These are phyloP conservation scores for Lophochroa leadbeateri DNA, from an alignment of 2,113 vertebrate genomes.

Conservation along the genomic window DNA sequence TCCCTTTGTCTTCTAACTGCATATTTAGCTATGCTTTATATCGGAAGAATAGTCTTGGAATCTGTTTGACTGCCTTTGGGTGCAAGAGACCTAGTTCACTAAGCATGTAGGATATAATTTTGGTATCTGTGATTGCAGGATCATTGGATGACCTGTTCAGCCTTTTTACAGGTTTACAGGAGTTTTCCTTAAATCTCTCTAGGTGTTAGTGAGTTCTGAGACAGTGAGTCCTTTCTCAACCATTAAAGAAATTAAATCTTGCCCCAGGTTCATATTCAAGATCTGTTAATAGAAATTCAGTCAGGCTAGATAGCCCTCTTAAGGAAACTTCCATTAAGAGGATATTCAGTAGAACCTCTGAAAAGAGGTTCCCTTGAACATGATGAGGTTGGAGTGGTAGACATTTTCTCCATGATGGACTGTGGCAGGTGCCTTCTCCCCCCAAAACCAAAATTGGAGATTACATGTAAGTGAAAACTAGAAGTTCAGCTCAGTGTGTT, in stretches of 20 bases:
- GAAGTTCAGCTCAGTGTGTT: background rate
- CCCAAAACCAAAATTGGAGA: background rate
- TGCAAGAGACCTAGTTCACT: background rate
- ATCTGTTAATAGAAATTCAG: background rate
- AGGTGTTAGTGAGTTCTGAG: background rate
- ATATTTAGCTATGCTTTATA: background rate
- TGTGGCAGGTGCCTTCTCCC: background rate
- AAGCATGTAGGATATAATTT: background rate
- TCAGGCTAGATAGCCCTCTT: background rate
- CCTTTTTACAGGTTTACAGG: background rate
- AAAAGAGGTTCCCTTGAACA: background rate
- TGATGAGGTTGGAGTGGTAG: background rate
- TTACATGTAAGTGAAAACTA: background rate
- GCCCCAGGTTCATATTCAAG: background rate
- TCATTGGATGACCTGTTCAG: background rate
- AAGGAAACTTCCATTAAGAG: background rate
- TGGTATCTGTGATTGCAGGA: background rate
- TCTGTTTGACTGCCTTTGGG: background rate
- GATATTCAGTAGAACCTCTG: background rate
- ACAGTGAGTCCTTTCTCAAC: background rate
- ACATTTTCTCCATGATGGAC: background rate
- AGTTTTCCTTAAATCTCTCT: background rate
- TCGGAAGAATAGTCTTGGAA: background rate
- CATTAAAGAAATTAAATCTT: background rate
- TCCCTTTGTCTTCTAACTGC: background rate